Base-by-base conservation (phyloP, 2,888 invertebrate genomes). In the Coremacera marginata region DNA sequence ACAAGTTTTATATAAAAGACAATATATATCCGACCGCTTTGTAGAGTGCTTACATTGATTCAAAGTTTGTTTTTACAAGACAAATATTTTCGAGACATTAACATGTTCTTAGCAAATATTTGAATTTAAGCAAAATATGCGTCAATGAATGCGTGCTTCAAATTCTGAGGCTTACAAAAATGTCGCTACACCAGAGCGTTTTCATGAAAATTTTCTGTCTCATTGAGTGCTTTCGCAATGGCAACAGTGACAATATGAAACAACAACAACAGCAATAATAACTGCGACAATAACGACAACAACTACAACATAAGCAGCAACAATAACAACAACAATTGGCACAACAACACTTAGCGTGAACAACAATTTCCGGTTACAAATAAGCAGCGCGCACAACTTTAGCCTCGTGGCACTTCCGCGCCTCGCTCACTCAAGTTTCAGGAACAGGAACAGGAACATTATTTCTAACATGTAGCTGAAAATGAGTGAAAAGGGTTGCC, bases 341-440 rank as follows among this genome's bases (percentile, higher is more conserved):
- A 34, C 34, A 22, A 44, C 67, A 67, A 27, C 16, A 19, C 31
- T 22, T 19, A 31, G 63, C 34, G 34, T 14, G 68, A 51, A 68
- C 70, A 55, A 25, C 51, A 70, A 70, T 70, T 70, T 70, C 55
- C 70, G 19, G n/a, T 55, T 31, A 34, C 34, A 57, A 70, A 70
- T 19, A 52, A 70, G 22, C 25, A 25, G 55, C 27, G 55, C 27
- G 31, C 55, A 70, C 16, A 55, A 52, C 52, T 55, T 55, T n/a
- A 55, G 55, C 55, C 55, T 34, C 55, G 37, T 31, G 8, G 9
- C 34, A 55, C 34, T 2, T 27, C 51, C 16, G 2, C 25, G 16
- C 25, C 14, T 44, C 52, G 49, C 70, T n/a, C 14, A 65, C 27
- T 51, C 51, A 27, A 19, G 31, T 31, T 65, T 65, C 14, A 65